Conservation (phyloP, 2,797 vertebrate genomes). For the Hippopotamyrus pictus region DNA sequence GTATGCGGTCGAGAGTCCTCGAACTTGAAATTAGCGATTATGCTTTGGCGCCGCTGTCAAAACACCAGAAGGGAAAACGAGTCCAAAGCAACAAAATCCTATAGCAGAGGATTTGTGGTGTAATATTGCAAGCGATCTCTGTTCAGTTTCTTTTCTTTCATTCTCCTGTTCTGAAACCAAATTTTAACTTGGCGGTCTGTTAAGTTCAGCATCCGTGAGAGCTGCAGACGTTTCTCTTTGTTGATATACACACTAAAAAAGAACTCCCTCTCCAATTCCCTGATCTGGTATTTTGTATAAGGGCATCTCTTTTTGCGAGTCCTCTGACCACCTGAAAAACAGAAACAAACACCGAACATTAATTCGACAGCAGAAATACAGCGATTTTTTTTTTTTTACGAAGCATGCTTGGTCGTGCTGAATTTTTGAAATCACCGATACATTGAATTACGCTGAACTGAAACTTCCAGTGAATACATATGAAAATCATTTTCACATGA, state of each 20-base stretch:
- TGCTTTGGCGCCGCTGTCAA: constrained; percentile 36
- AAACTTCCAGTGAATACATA: background rate
- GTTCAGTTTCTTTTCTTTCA: constrained; percentile 99
- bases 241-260: constrained; percentile 99
- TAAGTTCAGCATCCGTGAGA: constrained; percentile 95
- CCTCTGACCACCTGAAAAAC: constrained; percentile 82
- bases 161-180: constrained; percentile 98
- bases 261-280: constrained; percentile 95
- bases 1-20: constrained; percentile 41
- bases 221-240: constrained; percentile 95
- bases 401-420: background rate
- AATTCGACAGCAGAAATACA: background rate
- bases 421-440: background rate
- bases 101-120: constrained; percentile 89
- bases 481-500: background rate
- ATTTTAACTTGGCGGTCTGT: constrained; percentile 98
- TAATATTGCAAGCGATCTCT: constrained; percentile 98
- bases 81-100: background rate
- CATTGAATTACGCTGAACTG: background rate
- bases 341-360: constrained; percentile 35
- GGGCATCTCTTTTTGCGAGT: constrained; percentile 96
- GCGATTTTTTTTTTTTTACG: background rate
- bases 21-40: constrained; percentile 63
- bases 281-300: constrained; percentile 95
- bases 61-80: constrained; percentile 20